Conservation (phyloP, 2,888 invertebrate genomes). For the Microplitis manilae region DNA sequence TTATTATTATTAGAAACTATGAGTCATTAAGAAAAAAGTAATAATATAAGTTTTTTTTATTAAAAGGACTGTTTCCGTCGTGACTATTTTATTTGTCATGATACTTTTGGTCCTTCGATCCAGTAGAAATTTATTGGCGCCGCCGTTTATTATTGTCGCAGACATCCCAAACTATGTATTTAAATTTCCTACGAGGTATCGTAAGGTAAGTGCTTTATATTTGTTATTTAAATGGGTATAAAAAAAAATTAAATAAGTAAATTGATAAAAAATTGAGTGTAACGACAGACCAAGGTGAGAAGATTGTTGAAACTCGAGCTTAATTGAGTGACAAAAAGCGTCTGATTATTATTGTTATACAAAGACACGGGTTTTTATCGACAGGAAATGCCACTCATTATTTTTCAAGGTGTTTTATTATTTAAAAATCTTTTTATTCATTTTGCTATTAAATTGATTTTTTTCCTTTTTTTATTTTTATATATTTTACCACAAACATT, state of each 20-base stretch:
- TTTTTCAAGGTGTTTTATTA: conserved; percentile 64
- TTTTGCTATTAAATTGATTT: background rate
- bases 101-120: conserved; percentile 69
- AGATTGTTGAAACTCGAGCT: conserved; percentile 69
- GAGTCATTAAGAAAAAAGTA: background rate
- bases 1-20: too few species aligned
- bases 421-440: conserved; percentile 18
- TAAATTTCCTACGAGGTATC: conserved; percentile 75
- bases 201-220: conserved; percentile 55
- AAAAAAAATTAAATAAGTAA: background rate
- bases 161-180: conserved; percentile 77
- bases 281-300: conserved; percentile 62
- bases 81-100: conserved; percentile 51
- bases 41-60: conserved; percentile 9
- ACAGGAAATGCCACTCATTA: conserved; percentile 70
- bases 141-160: conserved; percentile 76
- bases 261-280: conserved; percentile 14
- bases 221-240: background rate
- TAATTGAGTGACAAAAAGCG: conserved; percentile 69
- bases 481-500: background rate
- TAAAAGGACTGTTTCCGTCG: conserved; percentile 51
- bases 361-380: conserved; percentile 56
- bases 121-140: conserved; percentile 74
- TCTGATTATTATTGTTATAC: conserved; percentile 53
- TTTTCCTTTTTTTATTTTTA: background rate